These are phyloP conservation scores for Siphamia tubifer DNA, from an alignment of 2,113 vertebrate genomes.

Conservation along the genomic window DNA sequence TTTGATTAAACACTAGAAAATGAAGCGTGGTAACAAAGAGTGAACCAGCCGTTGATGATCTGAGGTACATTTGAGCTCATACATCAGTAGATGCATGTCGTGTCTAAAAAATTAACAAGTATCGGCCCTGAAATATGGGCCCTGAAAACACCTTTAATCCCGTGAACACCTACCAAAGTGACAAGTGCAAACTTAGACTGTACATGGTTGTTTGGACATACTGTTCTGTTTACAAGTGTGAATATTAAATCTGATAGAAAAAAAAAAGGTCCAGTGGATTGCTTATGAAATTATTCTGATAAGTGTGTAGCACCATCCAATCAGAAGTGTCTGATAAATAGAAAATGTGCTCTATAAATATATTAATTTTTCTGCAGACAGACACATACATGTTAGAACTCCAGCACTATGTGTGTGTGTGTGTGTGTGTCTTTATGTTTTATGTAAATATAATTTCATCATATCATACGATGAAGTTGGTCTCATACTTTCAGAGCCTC, in stretches of 20 bases:
- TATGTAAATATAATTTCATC: neutral
- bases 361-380: conserved; percentile 37
- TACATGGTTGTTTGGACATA: neutral
- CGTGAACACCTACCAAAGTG: conserved; percentile 58
- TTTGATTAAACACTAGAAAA: neutral
- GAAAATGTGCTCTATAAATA: conserved; percentile 50
- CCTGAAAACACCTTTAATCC: neutral
- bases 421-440: too few relatives aligned
- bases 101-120: neutral
- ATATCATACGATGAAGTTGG: neutral
- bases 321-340: conserved; percentile 14
- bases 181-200: conserved; percentile 61
- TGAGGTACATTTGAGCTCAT: conserved; percentile 15
- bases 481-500: neutral
- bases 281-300: too few relatives aligned
- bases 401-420: neutral
- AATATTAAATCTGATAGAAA: conserved; percentile 35
- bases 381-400: neutral
- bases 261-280: conserved; percentile 13
- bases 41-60: neutral
- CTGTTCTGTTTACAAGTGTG: neutral
- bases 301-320: conserved; percentile 30
- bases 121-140: neutral
- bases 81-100: neutral
- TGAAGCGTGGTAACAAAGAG: neutral